Conservation (phyloP, 1,140 invertebrate species). For the Notospermus geniculatus region DNA sequence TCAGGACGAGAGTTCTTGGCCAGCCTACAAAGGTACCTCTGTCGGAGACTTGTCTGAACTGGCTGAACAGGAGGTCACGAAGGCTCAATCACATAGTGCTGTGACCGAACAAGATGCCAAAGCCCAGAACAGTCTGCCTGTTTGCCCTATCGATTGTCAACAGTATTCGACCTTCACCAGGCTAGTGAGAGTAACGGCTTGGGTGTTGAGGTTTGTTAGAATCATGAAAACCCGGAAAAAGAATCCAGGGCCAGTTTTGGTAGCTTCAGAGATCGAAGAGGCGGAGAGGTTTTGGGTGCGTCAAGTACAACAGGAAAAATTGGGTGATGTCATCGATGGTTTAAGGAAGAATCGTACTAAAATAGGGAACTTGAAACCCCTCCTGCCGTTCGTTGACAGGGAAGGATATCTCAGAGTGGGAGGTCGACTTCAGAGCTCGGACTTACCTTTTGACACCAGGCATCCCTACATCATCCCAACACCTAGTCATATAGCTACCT, state of each 20-base stretch:
- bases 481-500: background rate
- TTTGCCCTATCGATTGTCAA: too few species aligned
- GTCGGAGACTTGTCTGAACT: too few species aligned
- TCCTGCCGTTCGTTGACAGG: background rate
- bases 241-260: too few species aligned
- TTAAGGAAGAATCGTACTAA: background rate
- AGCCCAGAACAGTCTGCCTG: too few species aligned
- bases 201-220: too few species aligned
- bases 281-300: background rate
- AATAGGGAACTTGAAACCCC: background rate
- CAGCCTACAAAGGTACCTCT: too few species aligned
- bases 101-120: too few species aligned
- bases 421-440: background rate
- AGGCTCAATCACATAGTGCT: too few species aligned
- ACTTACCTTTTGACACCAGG: background rate
- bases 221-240: too few species aligned
- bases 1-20: background rate
- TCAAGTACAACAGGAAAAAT: background rate
- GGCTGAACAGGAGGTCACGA: too few species aligned
- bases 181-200: too few species aligned
- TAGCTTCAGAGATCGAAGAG: background rate
- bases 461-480: conserved; percentile 3
- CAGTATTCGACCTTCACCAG: too few species aligned
- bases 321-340: background rate
- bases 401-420: background rate